phyloP scores from a whole-genome alignment of 2,113 vertebrate species.

The Orthonyx spaldingii region DNA sequence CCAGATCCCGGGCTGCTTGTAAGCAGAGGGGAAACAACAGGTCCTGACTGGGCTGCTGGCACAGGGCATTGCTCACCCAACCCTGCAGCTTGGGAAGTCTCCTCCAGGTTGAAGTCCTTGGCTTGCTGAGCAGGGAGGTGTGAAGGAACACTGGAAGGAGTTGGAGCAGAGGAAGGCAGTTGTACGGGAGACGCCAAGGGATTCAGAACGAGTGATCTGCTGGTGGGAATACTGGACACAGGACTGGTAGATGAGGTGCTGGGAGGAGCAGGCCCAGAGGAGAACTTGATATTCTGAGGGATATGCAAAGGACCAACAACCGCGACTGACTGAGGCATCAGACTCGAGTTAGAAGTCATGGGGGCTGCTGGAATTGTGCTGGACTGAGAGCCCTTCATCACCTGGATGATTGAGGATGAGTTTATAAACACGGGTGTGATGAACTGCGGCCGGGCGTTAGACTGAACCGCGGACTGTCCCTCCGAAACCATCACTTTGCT shows the following conservation, averaged over 20 bases:
- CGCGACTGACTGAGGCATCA: constrained; percentile 76
- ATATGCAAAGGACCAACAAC: constrained; percentile 89
- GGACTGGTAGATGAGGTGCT: constrained; percentile 67
- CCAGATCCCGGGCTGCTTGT: constrained; percentile 80
- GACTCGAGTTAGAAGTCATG: constrained; percentile 70
- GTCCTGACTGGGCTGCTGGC: constrained; percentile 71
- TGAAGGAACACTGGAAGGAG: constrained; percentile 53
- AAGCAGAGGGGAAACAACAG: constrained; percentile 77
- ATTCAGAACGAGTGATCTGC: constrained; percentile 74
- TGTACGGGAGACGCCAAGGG: constrained; percentile 75
- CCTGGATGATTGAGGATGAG: constrained; percentile 88
- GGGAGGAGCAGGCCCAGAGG: constrained; percentile 71
- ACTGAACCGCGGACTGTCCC: constrained; percentile 72
- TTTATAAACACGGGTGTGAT: constrained; percentile 93
- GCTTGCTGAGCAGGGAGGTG: constrained; percentile 62
- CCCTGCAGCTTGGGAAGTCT: constrained; percentile 54
- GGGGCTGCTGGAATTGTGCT: constrained; percentile 74
- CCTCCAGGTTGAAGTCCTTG: constrained; percentile 77
- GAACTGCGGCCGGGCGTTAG: constrained; percentile 81
- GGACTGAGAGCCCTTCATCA: constrained; percentile 87
- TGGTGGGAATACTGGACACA: constrained; percentile 66
- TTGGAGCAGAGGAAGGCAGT: constrained; percentile 71
- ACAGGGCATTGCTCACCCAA: constrained; percentile 69
- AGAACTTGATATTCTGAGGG: constrained; percentile 86
- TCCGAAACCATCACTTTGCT: constrained; percentile 86